Conservation (phyloP, 2,797 vertebrate species). For the Peromyscus aztecus region DNA sequence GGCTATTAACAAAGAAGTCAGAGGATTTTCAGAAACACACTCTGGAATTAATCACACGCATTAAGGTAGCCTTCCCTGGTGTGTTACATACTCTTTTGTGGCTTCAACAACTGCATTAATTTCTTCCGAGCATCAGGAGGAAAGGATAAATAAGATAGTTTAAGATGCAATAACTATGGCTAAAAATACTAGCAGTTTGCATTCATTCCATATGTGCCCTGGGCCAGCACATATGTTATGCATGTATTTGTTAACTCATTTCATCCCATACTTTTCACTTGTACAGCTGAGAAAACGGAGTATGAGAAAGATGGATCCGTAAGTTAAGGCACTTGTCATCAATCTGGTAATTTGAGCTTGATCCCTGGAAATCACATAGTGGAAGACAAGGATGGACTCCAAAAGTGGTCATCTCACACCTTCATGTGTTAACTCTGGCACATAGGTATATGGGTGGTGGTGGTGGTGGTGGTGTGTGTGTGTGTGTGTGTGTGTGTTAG, state of each 20-base stretch:
- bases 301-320: background rate
- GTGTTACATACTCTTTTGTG: slow-evolving; percentile 32
- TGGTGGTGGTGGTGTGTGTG: background rate
- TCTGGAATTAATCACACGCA: slow-evolving; percentile 69
- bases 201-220: background rate
- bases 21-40: slow-evolving; percentile 75
- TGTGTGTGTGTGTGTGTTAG: background rate
- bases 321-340: background rate
- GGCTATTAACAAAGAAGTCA: slow-evolving; percentile 68
- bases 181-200: slow-evolving; percentile 56
- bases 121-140: slow-evolving; percentile 55
- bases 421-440: background rate
- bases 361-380: background rate
- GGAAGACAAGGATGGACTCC: background rate
- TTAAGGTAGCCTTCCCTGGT: slow-evolving; percentile 52
- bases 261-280: background rate
- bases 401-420: background rate
- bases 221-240: background rate
- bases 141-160: slow-evolving; percentile 65
- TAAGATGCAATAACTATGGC: background rate
- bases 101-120: slow-evolving; percentile 62
- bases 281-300: background rate
- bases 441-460: background rate
- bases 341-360: background rate
- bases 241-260: background rate